phyloP scores from a whole-genome alignment of 2,113 vertebrate species.

The Lepidothrix coronata region DNA sequence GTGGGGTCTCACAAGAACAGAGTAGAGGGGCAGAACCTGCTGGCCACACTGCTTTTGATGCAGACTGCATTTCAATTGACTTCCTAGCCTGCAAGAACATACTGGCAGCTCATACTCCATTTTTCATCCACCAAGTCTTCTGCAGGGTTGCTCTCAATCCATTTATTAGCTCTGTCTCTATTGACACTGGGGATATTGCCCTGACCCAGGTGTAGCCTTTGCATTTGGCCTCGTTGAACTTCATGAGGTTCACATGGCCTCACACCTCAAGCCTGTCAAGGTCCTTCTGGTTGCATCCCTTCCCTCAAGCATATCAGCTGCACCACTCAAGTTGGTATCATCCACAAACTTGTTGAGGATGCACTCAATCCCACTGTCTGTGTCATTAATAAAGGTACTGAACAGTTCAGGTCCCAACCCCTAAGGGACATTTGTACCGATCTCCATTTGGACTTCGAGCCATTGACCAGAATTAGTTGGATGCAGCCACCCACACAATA shows the following conservation, averaged over 20 bases:
- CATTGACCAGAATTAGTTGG: not conserved
- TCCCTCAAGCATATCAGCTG: not conserved
- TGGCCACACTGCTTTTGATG: not conserved
- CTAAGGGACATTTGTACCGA: not conserved
- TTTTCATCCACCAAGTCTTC: not conserved
- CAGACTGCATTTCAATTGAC: not conserved
- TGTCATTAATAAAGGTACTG: not conserved
- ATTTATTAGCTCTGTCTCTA: not conserved
- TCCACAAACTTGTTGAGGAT: not conserved
- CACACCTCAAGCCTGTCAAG: not conserved
- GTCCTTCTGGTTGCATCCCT: not conserved
- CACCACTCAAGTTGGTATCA: not conserved
- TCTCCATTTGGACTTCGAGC: not conserved
- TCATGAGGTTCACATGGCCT: not conserved
- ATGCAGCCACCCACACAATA: not conserved
- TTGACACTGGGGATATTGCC: not conserved
- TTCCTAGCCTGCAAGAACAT: not conserved
- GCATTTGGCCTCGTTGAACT: not conserved
- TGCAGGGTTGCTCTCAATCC: rapidly evolving
- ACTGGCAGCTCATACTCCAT: rapidly evolving
- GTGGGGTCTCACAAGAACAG: rapidly evolving
- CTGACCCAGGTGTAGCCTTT: not conserved
- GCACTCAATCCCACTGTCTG: not conserved
- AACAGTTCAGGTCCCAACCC: rapidly evolving
- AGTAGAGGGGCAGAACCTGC: not conserved